Conservation (phyloP, 2,888 invertebrate genomes). For the Eristalis tenax region DNA sequence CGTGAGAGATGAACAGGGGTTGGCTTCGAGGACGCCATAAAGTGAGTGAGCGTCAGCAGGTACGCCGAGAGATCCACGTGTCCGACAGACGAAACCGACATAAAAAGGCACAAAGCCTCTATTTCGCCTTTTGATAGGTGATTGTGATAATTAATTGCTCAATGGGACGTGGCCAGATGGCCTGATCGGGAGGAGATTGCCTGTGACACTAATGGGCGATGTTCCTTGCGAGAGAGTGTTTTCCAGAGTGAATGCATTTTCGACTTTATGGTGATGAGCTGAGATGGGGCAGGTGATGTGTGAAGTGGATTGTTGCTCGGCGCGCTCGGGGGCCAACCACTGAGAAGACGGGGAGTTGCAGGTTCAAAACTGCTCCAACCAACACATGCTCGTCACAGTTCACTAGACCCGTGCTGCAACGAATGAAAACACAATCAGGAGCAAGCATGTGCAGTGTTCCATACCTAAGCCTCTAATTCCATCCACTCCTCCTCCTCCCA, state of each 20-base stretch:
- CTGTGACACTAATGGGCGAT: slow-evolving; percentile 51
- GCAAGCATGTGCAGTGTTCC: not conserved
- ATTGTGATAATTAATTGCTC: slow-evolving; percentile 63
- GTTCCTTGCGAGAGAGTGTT: slow-evolving; percentile 35
- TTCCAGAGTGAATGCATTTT: slow-evolving; percentile 7
- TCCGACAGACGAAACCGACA: slow-evolving; percentile 37
- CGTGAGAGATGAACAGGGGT: slow-evolving; percentile 44
- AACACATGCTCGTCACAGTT: not conserved
- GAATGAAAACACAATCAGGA: not conserved
- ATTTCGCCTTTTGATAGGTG: slow-evolving; percentile 38
- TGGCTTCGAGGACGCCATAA: slow-evolving; percentile 1
- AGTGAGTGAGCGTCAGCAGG: slow-evolving; percentile 33
- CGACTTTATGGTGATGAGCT: slow-evolving; percentile 7
- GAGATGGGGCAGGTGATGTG: slow-evolving; percentile 21
- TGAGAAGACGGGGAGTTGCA: too few relatives aligned
- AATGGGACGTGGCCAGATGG: slow-evolving; percentile 60
- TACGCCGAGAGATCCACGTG: slow-evolving; percentile 55
- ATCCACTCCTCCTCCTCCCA: not conserved
- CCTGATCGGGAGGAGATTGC: slow-evolving; percentile 23
- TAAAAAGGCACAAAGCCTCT: slow-evolving; percentile 54
- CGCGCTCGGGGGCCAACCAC: not conserved
- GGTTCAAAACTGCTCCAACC: too few relatives aligned
- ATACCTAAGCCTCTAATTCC: not conserved
- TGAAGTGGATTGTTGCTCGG: not conserved
- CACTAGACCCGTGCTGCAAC: too few relatives aligned